These are phyloP conservation scores for Lasioglossum lativentre DNA, from an alignment of 2,888 invertebrate genomes.

Conservation along the genomic window DNA sequence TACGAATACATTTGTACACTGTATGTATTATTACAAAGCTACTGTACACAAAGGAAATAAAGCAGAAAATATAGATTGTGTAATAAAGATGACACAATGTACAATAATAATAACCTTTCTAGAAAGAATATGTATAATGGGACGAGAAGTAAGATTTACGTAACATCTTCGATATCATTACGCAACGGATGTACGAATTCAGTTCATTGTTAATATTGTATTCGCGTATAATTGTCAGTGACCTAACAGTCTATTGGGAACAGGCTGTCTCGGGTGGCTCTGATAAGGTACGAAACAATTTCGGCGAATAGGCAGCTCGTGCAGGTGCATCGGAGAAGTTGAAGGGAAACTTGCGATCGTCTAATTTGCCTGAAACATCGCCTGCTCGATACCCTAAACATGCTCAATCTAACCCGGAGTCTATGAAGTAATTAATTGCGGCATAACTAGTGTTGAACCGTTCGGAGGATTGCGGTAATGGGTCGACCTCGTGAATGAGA, in stretches of 20 bases:
- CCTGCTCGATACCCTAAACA: constrained; percentile 48
- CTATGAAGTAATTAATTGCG: constrained; percentile 57
- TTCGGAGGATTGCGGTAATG: background rate
- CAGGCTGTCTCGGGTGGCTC: background rate
- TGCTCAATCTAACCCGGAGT: constrained; percentile 29
- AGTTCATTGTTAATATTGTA: background rate
- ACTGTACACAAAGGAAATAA: background rate
- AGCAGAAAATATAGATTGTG: background rate
- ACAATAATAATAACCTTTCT: background rate
- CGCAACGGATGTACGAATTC: background rate
- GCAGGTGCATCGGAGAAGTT: constrained; percentile 42
- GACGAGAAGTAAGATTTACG: background rate
- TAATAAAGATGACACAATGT: background rate
- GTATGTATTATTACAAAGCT: too few species aligned
- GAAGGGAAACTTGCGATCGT: constrained; percentile 53
- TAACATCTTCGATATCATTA: background rate
- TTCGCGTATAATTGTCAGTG: background rate
- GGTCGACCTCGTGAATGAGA: background rate
- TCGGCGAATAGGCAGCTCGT: constrained; percentile 23
- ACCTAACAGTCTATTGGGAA: background rate
- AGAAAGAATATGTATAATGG: background rate
- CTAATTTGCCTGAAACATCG: constrained; percentile 52
- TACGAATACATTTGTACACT: too few species aligned
- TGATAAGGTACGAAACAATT: constrained; percentile 17
- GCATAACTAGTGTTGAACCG: constrained; percentile 25